Evolutionary conservation across 2,888 invertebrate species (phyloP).

Genomic region (Labia minor): DNA sequence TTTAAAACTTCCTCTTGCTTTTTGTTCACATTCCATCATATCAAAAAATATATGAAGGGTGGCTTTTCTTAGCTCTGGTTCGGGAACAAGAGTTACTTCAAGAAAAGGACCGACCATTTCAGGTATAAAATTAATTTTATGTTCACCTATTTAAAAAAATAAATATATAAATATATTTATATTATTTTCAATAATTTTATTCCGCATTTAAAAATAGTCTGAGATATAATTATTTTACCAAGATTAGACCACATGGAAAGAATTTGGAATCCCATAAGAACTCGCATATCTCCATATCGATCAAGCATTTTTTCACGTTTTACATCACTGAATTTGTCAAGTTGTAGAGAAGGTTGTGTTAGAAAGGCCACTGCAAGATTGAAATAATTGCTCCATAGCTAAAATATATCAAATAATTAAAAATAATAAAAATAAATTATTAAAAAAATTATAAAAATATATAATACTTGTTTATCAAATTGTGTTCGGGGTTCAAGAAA

Average conservation of each 20-base stretch:
- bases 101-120: constrained; percentile 88
- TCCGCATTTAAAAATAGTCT: too few relatives aligned
- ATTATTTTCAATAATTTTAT: too few relatives aligned
- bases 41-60: constrained; percentile 88
- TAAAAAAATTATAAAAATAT: background rate
- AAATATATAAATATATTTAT: background rate
- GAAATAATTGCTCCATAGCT: constrained; percentile 67
- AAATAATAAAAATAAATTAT: constrained; percentile 19
- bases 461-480: constrained; percentile 63
- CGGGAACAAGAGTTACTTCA: constrained; percentile 84
- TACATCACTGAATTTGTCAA: constrained; percentile 70
- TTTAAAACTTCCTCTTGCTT: constrained; percentile 72
- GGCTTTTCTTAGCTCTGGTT: constrained; percentile 72
- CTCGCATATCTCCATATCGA: constrained; percentile 81
- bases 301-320: constrained; percentile 66
- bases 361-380: constrained; percentile 68
- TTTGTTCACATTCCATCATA: constrained; percentile 87
- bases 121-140: constrained; percentile 80
- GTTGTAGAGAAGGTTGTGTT: constrained; percentile 67
- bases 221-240: too few relatives aligned
- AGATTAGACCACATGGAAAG: constrained; percentile 84
- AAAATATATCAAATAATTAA: constrained; percentile 22
- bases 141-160: constrained; percentile 47
- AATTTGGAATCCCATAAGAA: constrained; percentile 84
- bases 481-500: constrained; percentile 61